Evolutionary conservation across 1,140 invertebrate species (phyloP), one percentile per base, ranked within the genome.

Genomic region (Drosophila repletoides): DNA sequence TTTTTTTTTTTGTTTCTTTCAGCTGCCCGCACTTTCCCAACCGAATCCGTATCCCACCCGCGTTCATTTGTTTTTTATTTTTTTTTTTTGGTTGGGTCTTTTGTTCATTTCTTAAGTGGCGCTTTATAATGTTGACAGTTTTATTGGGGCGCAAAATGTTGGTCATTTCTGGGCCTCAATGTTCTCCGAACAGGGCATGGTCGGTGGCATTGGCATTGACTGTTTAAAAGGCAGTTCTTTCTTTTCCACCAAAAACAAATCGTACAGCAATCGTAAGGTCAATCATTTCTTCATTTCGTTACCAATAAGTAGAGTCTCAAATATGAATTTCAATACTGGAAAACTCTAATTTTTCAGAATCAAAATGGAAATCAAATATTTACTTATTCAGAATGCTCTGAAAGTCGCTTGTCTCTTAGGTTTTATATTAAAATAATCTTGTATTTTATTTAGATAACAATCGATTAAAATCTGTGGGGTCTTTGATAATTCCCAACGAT

Each of bases 81-180:
- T 74, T 33, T 72, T 46, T 22, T 56, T 15, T 41, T 17, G 40
- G 49, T 53, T 40, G 6, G 51, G 38, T 48, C 79, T 74, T 83
- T 83, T 83, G 79, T 83, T 83, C 79, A 83, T 83, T 83, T 83
- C 79, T 83, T 83, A 83, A 83, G 79, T 83, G 79, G 79, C 79
- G 79, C 79, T 84, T 83, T 83, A 83, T 83, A 83, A 83, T 84
- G 79, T 84, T 83, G 79, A 83, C 79, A 83, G 79, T 84, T 83
- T 83, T 83, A 83, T 83, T 83, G 79, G 48, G 59, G 74, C 74
- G 79, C 79, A 71, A 79, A 83, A 84, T 84, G 77, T 67, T 77
- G 77, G 73, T 63, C 77, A 77, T 83, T 83, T 72, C 17, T 56
- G 45, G 21, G 29, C 38, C 4, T 14, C 15, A 48, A 48, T 46